These are phyloP conservation scores for Ailurus styani DNA, from an alignment of 2,113 vertebrate genomes.

Conservation along the genomic window DNA sequence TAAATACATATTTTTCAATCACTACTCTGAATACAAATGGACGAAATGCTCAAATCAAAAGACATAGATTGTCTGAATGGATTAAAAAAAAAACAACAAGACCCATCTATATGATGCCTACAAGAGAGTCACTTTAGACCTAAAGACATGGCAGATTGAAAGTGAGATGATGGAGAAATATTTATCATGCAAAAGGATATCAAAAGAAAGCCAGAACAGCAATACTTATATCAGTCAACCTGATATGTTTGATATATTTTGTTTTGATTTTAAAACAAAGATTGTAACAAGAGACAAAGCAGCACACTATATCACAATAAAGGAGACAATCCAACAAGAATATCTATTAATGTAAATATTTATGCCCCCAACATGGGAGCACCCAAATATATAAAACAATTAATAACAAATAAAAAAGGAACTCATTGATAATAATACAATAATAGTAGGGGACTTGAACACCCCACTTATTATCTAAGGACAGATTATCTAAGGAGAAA, in stretches of 20 bases:
- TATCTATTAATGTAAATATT: not conserved
- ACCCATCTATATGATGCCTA: not conserved
- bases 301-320: not conserved
- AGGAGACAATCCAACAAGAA: not conserved
- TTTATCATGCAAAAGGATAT: not conserved
- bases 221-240: not conserved
- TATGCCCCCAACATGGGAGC: not conserved
- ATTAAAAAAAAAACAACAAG: not conserved
- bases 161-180: not conserved
- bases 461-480: not conserved
- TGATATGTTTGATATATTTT: no score
- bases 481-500: not conserved
- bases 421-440: not conserved
- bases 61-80: not conserved
- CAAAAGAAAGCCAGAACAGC: not conserved
- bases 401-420: not conserved
- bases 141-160: not conserved
- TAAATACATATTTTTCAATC: not conserved
- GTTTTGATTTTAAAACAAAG: not conserved
- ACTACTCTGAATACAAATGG: not conserved
- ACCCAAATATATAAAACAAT: not conserved
- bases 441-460: not conserved
- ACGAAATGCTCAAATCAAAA: not conserved
- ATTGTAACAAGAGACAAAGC: not conserved
- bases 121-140: not conserved